Percentiles rank a stretch among this genome's conserved stretches.
These are phyloP conservation scores for Apodemus speciosus DNA, from an alignment of 2,113 vertebrate species.

Conservation along the genomic window DNA sequence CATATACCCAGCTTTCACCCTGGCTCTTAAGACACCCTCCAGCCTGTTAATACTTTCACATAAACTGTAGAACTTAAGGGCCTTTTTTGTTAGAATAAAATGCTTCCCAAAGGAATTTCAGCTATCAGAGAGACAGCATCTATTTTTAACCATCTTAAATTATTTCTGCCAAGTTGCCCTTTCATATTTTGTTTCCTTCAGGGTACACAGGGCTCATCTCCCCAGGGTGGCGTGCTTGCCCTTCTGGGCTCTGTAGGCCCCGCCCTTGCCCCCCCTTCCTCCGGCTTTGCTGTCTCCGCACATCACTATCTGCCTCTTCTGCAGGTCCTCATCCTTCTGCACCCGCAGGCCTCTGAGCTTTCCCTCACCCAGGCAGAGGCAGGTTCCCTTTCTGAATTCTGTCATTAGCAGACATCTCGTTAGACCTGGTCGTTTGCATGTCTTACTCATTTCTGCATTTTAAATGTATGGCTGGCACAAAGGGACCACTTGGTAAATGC, in stretches of 20 bases:
- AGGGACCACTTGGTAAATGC: neutral
- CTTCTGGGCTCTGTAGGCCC: neutral
- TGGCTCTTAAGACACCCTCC: conserved; percentile 32
- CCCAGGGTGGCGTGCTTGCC: neutral
- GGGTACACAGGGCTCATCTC: neutral
- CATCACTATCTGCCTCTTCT: too few species aligned
- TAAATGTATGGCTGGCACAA: neutral
- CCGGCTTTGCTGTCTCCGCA: neutral
- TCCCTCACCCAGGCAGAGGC: neutral
- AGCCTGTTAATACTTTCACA: neutral
- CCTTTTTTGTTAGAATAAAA: neutral
- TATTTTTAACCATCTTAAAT: neutral
- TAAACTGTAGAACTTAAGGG: neutral
- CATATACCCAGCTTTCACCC: neutral
- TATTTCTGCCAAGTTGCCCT: neutral
- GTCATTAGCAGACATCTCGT: neutral
- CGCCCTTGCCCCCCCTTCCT: neutral
- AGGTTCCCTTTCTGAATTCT: neutral
- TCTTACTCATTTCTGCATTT: neutral
- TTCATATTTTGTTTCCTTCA: neutral
- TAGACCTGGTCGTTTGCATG: neutral
- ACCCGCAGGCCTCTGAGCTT: neutral
- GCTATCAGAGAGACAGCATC: neutral
- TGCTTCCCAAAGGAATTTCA: conserved; percentile 15
- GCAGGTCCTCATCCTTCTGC: neutral